Conservation (phyloP, 1,140 invertebrate species). For the Pectinophora gossypiella region DNA sequence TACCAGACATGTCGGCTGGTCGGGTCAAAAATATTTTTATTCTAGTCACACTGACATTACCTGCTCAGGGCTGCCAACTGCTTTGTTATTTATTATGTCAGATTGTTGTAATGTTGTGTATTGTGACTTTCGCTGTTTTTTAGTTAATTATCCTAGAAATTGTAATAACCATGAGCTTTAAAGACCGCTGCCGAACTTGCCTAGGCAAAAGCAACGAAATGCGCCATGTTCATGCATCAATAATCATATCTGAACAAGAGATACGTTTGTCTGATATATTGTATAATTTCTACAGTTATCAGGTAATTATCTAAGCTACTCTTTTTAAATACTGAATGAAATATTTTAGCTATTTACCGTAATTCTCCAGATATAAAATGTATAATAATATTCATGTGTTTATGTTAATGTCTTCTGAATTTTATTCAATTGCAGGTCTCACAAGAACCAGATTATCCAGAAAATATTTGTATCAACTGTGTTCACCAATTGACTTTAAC, state of each 20-base stretch:
- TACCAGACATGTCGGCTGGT: no score
- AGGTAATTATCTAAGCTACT: conserved; percentile 31
- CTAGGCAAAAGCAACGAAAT: conserved; percentile 52
- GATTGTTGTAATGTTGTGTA: no score
- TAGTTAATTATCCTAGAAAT: no score
- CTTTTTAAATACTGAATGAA: neutral
- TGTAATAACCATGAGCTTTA: conserved; percentile 56
- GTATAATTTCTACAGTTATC: conserved; percentile 53
- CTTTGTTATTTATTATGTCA: no score
- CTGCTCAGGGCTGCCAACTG: no score
- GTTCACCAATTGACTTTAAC: conserved; percentile 61
- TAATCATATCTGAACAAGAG: conserved; percentile 17
- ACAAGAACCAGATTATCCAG: conserved; percentile 38
- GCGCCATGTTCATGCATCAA: conserved; percentile 41
- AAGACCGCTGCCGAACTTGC: conserved; percentile 51
- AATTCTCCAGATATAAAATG: no score
- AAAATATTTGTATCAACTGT: conserved; percentile 63
- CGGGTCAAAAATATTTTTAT: no score
- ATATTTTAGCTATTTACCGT: neutral
- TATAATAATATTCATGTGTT: no score
- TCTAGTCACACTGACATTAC: no score
- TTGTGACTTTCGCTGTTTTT: no score
- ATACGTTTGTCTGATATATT: conserved; percentile 34
- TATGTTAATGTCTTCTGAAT: conserved; percentile 4
- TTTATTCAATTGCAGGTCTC: conserved; percentile 38